Conservation (phyloP, 2,797 vertebrate species). For the Chaetophractus vellerosus region DNA sequence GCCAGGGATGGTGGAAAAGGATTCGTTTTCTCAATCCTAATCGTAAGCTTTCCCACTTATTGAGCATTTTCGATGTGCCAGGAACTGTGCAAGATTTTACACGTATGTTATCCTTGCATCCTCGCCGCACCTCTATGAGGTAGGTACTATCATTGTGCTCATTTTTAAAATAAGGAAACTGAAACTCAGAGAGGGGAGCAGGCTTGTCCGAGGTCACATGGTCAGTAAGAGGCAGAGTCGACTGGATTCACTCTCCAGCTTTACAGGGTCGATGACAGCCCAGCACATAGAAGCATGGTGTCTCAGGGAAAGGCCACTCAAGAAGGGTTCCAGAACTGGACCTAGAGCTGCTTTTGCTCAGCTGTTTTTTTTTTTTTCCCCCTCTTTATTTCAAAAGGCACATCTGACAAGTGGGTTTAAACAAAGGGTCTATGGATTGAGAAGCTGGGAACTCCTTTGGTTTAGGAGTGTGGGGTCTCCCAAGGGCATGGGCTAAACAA, state of each 20-base stretch:
- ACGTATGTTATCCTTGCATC: not conserved
- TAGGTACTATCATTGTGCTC: not conserved
- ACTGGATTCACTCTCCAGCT: not conserved
- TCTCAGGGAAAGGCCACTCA: not conserved
- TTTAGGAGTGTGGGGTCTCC: not conserved
- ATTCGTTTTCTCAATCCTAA: conserved; percentile 3
- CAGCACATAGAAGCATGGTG: not conserved
- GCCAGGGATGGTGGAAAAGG: not conserved
- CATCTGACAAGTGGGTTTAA: not conserved
- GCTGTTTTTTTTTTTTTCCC: too few relatives aligned
- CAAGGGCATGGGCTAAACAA: not conserved
- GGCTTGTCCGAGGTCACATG: not conserved
- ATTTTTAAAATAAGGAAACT: not conserved
- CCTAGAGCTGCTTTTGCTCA: not conserved
- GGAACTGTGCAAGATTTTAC: not conserved
- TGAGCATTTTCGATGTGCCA: not conserved
- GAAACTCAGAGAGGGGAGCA: not conserved
- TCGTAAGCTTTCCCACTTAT: not conserved
- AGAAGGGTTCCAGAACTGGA: not conserved
- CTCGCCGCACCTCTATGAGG: not conserved
- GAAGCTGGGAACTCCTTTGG: not conserved
- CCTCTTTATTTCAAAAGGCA: not conserved
- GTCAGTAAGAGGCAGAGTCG: not conserved
- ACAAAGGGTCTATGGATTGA: not conserved
- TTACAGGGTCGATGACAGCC: not conserved